Percentiles rank a stretch among this genome's conserved stretches.
Conservation (phyloP, 2,888 invertebrate genomes). For the Thalpophila matura region DNA sequence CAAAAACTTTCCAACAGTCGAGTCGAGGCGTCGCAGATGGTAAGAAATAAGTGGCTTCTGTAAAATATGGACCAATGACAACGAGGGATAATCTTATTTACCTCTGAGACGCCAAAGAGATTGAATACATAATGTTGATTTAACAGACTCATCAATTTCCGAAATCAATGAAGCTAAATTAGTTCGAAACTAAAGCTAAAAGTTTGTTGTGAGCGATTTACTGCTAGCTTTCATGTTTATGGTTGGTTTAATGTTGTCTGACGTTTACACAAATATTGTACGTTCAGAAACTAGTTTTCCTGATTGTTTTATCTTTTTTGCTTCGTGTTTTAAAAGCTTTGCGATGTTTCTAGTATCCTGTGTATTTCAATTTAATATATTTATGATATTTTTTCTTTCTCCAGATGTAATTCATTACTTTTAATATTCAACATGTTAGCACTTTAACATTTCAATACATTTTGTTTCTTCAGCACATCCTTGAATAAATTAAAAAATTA, state of each 20-base stretch:
- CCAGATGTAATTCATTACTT: not conserved
- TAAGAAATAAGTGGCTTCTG: constrained; percentile 26
- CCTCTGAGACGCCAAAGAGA: constrained; percentile 23
- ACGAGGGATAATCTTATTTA: constrained; percentile 35
- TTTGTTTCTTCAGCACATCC: constrained; percentile 6
- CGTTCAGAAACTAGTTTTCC: constrained; percentile 14
- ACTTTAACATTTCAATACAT: not conserved
- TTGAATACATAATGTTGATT: constrained; percentile 40
- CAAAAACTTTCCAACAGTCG: constrained; percentile 25
- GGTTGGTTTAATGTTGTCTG: constrained; percentile 34
- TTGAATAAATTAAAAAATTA: constrained; percentile 28
- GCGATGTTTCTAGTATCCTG: not conserved
- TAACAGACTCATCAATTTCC: constrained; percentile 49
- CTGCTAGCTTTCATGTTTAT: constrained; percentile 21
- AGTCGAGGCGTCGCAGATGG: constrained; percentile 34
- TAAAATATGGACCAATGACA: constrained; percentile 30
- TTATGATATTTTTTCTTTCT: not conserved
- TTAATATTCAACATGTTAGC: not conserved
- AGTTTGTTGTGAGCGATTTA: constrained; percentile 39
- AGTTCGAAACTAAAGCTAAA: constrained; percentile 44
- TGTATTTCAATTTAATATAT: constrained; percentile 11
- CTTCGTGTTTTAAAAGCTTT: constrained; percentile 24
- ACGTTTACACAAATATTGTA: constrained; percentile 18
- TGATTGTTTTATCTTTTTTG: constrained; percentile 21
- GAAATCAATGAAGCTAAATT: constrained; percentile 38